Percentiles rank a stretch among this genome's conserved stretches.
These are phyloP conservation scores for Agapostemon virescens DNA, from an alignment of 2,888 invertebrate species.

Conservation along the genomic window DNA sequence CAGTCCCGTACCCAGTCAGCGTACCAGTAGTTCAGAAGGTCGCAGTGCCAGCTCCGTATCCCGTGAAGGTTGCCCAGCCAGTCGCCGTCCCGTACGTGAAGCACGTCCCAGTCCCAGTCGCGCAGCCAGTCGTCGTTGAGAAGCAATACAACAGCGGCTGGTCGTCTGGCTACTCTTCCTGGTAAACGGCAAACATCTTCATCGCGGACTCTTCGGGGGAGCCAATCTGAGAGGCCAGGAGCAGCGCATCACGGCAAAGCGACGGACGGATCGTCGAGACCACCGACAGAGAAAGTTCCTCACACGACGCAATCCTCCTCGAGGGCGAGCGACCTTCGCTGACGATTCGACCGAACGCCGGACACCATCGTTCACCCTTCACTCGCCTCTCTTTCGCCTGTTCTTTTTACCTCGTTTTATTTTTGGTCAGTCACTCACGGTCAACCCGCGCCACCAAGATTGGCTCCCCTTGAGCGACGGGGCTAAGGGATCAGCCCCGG, in stretches of 20 bases:
- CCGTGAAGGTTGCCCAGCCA: conserved; percentile 76
- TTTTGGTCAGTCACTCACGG: background rate
- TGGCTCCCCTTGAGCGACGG: conserved; percentile 11
- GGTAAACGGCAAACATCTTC: conserved; percentile 46
- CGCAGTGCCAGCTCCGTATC: conserved; percentile 76
- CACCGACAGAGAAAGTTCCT: conserved; percentile 18
- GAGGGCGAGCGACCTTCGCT: conserved; percentile 4
- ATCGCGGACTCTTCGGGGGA: conserved; percentile 7
- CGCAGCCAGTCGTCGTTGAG: conserved; percentile 52
- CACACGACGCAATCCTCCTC: background rate
- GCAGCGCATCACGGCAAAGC: background rate
- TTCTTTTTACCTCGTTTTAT: background rate
- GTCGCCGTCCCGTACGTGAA: conserved; percentile 77
- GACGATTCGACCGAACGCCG: background rate
- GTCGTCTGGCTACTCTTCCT: conserved; percentile 43
- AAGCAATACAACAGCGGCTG: conserved; percentile 43
- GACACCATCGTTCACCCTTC: background rate
- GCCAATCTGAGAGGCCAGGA: conserved; percentile 19
- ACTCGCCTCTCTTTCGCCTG: background rate
- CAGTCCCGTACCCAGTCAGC: conserved; percentile 75
- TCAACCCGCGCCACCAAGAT: conserved; percentile 4
- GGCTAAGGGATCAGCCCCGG: background rate
- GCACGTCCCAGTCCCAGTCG: conserved; percentile 72
- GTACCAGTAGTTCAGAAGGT: conserved; percentile 75
- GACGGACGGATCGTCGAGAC: conserved; percentile 6